These are phyloP conservation scores for Micronycteris hirsuta DNA, from an alignment of 2,113 vertebrate species.

Conservation along the genomic window DNA sequence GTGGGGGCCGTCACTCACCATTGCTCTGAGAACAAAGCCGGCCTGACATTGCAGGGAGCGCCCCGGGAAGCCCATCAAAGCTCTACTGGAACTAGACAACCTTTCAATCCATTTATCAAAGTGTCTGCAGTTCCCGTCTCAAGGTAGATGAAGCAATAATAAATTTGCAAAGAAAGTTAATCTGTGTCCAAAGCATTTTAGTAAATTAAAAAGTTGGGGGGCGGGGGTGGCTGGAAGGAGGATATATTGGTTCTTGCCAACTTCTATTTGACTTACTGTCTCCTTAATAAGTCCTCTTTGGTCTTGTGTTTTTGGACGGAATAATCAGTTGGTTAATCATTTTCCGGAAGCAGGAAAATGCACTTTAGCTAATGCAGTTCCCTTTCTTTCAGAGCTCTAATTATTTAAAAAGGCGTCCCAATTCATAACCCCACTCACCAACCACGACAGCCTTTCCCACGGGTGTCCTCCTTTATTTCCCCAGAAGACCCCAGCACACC, in stretches of 20 bases:
- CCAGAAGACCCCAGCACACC: neutral
- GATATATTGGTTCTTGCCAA: conserved; percentile 63
- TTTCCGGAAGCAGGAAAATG: conserved; percentile 72
- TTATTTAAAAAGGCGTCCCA: conserved; percentile 63
- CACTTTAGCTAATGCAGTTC: conserved; percentile 73
- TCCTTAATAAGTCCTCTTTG: conserved; percentile 68
- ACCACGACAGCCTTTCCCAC: neutral
- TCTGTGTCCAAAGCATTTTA: conserved; percentile 78
- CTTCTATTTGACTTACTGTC: conserved; percentile 71
- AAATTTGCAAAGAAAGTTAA: conserved; percentile 76
- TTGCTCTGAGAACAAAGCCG: conserved; percentile 29
- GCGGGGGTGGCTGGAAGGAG: conserved; percentile 17
- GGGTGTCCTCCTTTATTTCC: neutral
- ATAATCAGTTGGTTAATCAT: conserved; percentile 74
- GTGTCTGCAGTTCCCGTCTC: conserved; percentile 59
- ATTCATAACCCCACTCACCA: neutral
- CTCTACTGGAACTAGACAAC: conserved; percentile 63
- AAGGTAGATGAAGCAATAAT: conserved; percentile 74
- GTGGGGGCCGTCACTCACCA: neutral
- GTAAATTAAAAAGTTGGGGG: conserved; percentile 70
- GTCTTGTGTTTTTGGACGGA: conserved; percentile 70
- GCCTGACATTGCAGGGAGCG: neutral
- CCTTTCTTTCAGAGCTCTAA: conserved; percentile 46
- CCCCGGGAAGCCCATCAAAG: conserved; percentile 47
- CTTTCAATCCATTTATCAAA: conserved; percentile 79